Evolutionary conservation across 2,797 vertebrate genomes (phyloP), one percentile per base, ranked within the genome.

Genomic region (Ceryle rudis): DNA sequence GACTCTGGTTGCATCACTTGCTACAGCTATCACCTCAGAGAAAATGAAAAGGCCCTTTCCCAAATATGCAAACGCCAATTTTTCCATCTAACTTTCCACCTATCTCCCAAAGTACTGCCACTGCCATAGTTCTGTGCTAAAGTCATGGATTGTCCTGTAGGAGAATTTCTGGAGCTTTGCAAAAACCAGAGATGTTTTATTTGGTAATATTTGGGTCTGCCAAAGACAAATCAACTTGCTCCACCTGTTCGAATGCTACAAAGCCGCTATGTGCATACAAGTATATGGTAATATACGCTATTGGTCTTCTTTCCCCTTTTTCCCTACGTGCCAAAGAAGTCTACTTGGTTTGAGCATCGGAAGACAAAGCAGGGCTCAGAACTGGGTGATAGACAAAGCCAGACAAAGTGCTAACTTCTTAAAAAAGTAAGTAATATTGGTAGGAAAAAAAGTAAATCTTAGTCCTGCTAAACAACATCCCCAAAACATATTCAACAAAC

Each of bases 31-130:
- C 39, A 58, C 14, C 13, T 72, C 29, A 47, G 44, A 44, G 41
- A 51, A 95, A 77, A 62, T 19, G 61, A 67, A 61, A 86, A 67
- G 6, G 35, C 8, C 8, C 18, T 41, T 67, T 55, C n/a, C 31
- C 14, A 9, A 92, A n/a, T n/a, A n/a, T n/a, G n/a, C n/a, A n/a
- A n/a, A 55, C 6, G 67, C 2, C 0, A 0, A 67, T 64, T 67
- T 61, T 16, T 31, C 49, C 15, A 23, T 21, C 23, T 80, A 86
- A 49, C 9, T 28, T 79, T 72, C 49, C 25, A 70, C 14, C 4
- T 21, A n/a, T 13, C 11, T n/a, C 6, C 29, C 57, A 57, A 69
- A 80, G 21, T 4, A 6, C 44, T 61, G 49, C 37, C 18, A 42
- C 41, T 70, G 19, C 33, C 2, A 3, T 0, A 41, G 47, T 47